phyloP scores from a whole-genome alignment of 2,888 invertebrate species.

The Brachynemurus nebulosus region DNA sequence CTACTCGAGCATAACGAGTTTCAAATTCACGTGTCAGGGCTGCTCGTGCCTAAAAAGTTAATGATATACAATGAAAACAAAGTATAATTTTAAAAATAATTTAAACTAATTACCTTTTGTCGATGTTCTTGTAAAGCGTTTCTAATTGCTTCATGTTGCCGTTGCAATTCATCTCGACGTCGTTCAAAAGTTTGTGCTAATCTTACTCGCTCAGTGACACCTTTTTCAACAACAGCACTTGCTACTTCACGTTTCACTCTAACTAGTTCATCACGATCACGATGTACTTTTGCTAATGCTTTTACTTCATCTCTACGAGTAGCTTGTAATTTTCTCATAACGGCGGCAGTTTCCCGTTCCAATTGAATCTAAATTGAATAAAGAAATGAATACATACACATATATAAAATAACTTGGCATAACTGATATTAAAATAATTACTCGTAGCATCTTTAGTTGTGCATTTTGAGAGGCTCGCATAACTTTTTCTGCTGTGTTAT shows the following conservation, averaged over 20 bases:
- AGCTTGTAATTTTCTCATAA: slow-evolving; percentile 69
- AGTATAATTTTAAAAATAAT: not conserved
- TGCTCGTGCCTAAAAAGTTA: slow-evolving; percentile 26
- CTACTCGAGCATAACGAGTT: slow-evolving; percentile 28
- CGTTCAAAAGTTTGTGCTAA: slow-evolving; percentile 63
- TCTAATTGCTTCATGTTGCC: slow-evolving; percentile 63
- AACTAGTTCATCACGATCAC: slow-evolving; percentile 81
- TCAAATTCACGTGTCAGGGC: slow-evolving; percentile 31
- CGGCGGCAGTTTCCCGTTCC: slow-evolving; percentile 55
- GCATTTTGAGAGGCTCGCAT: slow-evolving; percentile 63
- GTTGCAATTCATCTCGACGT: slow-evolving; percentile 59
- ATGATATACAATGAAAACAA: not conserved
- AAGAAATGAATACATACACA: not conserved
- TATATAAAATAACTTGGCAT: not conserved
- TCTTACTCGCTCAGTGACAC: slow-evolving; percentile 76
- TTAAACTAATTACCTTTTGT: slow-evolving; percentile 35
- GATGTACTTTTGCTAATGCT: slow-evolving; percentile 69
- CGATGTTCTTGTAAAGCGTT: slow-evolving; percentile 53
- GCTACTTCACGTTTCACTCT: slow-evolving; percentile 76
- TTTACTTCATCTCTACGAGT: slow-evolving; percentile 81
- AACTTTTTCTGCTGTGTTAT: slow-evolving; percentile 63
- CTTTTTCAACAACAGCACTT: slow-evolving; percentile 69
- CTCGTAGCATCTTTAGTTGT: slow-evolving; percentile 65
- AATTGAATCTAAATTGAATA: slow-evolving; percentile 34
- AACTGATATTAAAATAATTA: slow-evolving; percentile 16